Evolutionary conservation across 2,113 vertebrate species (phyloP), one percentile per base, ranked within the genome.

Genomic region (Psettodes erumei): DNA sequence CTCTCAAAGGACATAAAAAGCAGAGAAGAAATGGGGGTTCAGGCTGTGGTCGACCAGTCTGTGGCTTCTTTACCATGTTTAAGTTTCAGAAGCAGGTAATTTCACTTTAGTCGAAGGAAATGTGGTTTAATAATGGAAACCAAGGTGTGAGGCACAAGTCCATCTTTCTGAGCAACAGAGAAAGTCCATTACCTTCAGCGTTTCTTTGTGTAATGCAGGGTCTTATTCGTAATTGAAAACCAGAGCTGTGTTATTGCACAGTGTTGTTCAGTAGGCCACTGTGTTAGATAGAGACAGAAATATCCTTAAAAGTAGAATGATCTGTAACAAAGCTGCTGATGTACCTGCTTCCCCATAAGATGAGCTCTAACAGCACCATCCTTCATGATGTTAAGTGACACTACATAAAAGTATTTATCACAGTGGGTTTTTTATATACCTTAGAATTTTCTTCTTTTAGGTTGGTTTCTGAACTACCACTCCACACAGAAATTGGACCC

Each of bases 141-240:
- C 30, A 37, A 72, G 66, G 86, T 88, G 88, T 89, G 1, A 61
- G 88, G 84, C 82, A 91, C 79, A 79, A 80, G 83, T 76, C 78
- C 43, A 77, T 92, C 87, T 90, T 61, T 83, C 72, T 27, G 55
- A 85, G 58, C 71, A 88, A 92, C 91, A 92, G 87, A 90, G 70
- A 90, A 94, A 94, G 84, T 91, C 92, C 91, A 93, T 94, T 94
- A 92, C 87, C 75, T 79, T 82, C 43, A 2, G 77, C 80, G 79
- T 90, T 85, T 82, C 87, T 86, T 84, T 76, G 82, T 83, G 80
- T 87, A 92, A 92, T 92, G 86, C 77, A 78, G 40, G 37, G 33
- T 91, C 80, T 84, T 91, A 77, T 80, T 89, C 33, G 79, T 93
- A 88, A 93, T 89, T 92, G 87, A 91, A 93, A 90, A 80, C 84